Evolutionary conservation across 2,797 vertebrate species (phyloP).

Genomic region (Oreochromis grahami): DNA sequence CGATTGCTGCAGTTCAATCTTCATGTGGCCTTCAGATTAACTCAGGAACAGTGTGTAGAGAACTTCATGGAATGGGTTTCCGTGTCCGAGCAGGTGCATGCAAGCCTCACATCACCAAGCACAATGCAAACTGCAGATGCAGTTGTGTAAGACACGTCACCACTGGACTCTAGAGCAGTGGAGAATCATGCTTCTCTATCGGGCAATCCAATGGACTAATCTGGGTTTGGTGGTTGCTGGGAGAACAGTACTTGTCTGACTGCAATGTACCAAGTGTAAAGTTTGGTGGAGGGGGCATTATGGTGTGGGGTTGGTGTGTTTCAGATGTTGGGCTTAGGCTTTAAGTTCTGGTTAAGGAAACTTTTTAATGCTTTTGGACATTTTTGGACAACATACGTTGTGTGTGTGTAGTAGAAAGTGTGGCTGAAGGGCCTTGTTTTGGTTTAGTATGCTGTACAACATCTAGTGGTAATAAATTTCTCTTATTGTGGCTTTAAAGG

Average conservation of each 20-base stretch:
- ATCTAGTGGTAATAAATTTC: not conserved
- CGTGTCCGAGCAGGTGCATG: not conserved
- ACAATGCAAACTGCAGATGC: not conserved
- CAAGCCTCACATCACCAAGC: not conserved
- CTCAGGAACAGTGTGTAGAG: not conserved
- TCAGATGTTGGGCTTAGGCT: not conserved
- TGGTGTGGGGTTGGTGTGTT: not conserved
- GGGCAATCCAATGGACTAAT: not conserved
- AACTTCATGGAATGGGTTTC: not conserved
- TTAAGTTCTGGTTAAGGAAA: not conserved
- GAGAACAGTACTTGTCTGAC: not conserved
- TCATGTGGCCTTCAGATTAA: not conserved
- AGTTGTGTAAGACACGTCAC: not conserved
- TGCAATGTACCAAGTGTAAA: not conserved
- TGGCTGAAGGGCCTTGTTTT: not conserved
- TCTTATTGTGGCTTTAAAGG: not conserved
- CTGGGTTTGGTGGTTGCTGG: not conserved
- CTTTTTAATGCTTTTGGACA: not conserved
- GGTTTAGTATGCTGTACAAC: not conserved
- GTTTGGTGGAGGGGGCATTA: not conserved
- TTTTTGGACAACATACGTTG: not conserved
- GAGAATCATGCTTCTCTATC: not conserved
- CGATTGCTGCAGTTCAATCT: not conserved
- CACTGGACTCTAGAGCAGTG: not conserved
- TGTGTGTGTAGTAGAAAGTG: not conserved